Evolutionary conservation across 2,888 invertebrate species (phyloP), one percentile per base, ranked within the genome.

Genomic region (Podotricha telesiphe): DNA sequence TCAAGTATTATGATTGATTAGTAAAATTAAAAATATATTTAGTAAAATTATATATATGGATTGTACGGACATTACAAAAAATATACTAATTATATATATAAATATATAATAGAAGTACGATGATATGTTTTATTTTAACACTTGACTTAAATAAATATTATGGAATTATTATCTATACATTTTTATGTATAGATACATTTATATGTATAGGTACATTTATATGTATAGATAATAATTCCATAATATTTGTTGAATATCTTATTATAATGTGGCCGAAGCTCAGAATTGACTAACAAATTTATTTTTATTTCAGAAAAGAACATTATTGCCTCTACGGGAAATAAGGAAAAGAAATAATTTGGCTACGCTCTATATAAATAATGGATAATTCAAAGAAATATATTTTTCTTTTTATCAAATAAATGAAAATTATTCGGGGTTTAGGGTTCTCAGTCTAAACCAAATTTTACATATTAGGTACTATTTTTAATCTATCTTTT

Each of bases 311-410:
- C 73, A 73, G 73, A 15, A 50, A 66, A 56, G 69, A 67, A 13
- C 68, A 67, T 55, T 69, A 68, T 45, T 73, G 71, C 22, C 68
- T 67, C 11, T 69, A 69, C 17, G 73, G 73, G 11, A 68, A 73
- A 61, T 72, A 67, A 59, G 42, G 48, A 19, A 22, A 48, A 42
- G 13, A 15, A 59, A 63, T 19, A 50, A 22, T 34, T 15, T 59
- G 34, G 50, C 34, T 62, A 63, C n/a, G 50, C 51, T 47, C 17
- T 48, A 48, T 47, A 34, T 34, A 37, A 48, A 48, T 62, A 48
- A 48, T 48, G 28, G 45, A 34, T 47, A 48, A 59, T 42, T 42
- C n/a, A 55, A 34, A 55, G 17, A 55, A 55, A 55, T 55, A 45
- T 22, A n/a, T 22, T 59, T 58, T 22, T 22, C 22, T 45, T 15